Conservation (phyloP, 1,140 invertebrate genomes). For the Platorchestia sp. region DNA sequence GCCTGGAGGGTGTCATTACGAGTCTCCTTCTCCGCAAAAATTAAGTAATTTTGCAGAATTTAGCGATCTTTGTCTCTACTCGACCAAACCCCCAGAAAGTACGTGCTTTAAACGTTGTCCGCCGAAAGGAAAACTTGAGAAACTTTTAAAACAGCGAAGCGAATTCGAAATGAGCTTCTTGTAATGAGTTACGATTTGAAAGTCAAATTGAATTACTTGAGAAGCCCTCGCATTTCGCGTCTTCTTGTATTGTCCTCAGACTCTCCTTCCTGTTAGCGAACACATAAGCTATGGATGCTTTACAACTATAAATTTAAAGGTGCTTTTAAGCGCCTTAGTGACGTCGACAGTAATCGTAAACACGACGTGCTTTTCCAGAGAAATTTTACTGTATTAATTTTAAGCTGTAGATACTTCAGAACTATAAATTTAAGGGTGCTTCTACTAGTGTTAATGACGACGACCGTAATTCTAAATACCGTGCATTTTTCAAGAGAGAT, state of each 20-base stretch:
- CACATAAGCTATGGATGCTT: not conserved
- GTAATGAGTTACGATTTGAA: not conserved
- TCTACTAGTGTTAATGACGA: not conserved
- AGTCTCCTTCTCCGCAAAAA: not conserved
- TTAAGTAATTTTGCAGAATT: not conserved
- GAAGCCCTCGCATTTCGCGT: not conserved
- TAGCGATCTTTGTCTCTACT: not conserved
- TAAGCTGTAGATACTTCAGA: too few relatives aligned
- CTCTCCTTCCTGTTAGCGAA: not conserved
- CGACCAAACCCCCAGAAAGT: not conserved
- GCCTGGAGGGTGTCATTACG: not conserved
- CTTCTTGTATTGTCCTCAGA: not conserved
- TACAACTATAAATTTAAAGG: not conserved
- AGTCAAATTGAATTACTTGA: not conserved
- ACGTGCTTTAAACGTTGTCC: not conserved
- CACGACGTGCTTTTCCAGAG: not conserved
- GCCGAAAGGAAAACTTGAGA: not conserved
- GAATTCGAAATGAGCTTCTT: not conserved
- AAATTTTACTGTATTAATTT: not conserved
- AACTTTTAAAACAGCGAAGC: not conserved
- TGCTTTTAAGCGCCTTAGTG: not conserved
- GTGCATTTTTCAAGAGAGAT: not conserved
- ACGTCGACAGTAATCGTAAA: not conserved
- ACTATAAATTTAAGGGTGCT: not conserved
- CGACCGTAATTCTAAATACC: not conserved